Conservation (phyloP, 2,888 invertebrate species). For the Marasmarcha lunaedactyla region DNA sequence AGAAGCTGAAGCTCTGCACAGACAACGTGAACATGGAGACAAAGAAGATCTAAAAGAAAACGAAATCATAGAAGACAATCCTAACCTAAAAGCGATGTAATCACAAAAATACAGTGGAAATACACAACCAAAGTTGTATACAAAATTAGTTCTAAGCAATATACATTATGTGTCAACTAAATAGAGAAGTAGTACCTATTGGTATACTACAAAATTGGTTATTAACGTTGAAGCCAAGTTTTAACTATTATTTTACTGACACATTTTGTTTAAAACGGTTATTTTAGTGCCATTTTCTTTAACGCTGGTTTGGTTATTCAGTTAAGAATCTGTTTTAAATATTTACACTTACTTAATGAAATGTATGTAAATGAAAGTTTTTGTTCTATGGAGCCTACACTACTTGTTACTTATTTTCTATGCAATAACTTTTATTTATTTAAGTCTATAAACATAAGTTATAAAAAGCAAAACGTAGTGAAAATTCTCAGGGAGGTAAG, state of each 20-base stretch:
- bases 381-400: too few relatives aligned
- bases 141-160: slow-evolving; percentile 26
- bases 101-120: slow-evolving; percentile 41
- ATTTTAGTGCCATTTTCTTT: not conserved
- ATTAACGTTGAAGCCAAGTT: too few relatives aligned
- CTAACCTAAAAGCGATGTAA: slow-evolving; percentile 42
- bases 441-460: too few relatives aligned
- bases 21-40: slow-evolving; percentile 38
- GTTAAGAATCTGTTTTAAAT: too few relatives aligned
- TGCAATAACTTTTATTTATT: too few relatives aligned
- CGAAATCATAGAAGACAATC: slow-evolving; percentile 21
- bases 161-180: not conserved
- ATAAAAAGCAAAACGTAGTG: not conserved
- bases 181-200: too few relatives aligned
- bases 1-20: slow-evolving; percentile 56
- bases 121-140: slow-evolving; percentile 59
- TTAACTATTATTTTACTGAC: not conserved
- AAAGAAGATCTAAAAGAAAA: slow-evolving; percentile 26
- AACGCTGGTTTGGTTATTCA: not conserved
- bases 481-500: not conserved
- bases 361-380: too few relatives aligned
- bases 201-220: too few relatives aligned
- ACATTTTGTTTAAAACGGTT: too few relatives aligned
- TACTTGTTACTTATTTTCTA: too few relatives aligned
- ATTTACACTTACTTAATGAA: too few relatives aligned